Evolutionary conservation across 2,113 vertebrate genomes (phyloP).

Genomic region (Drymodes brunneopygia): DNA sequence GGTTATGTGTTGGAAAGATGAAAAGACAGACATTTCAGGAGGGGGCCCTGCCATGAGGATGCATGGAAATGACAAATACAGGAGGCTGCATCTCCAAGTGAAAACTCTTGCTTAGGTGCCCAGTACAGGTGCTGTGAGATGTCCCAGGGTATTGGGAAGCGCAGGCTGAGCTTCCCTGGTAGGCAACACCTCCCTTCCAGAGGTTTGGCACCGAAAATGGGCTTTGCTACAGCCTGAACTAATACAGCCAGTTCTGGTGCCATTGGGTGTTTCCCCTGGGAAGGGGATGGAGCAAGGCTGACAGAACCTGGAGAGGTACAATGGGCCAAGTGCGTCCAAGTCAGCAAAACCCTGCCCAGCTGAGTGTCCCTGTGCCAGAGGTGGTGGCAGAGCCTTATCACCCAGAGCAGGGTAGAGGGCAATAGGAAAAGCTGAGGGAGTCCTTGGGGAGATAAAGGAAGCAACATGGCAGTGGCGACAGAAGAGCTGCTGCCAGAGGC

Average conservation of each 20-base stretch:
- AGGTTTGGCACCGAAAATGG: fast-evolving
- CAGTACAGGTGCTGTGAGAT: fast-evolving
- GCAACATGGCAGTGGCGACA: fast-evolving
- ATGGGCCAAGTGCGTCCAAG: not conserved
- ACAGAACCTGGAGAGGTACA: fast-evolving
- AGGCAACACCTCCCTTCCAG: fast-evolving
- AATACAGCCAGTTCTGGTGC: not conserved
- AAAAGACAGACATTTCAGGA: not conserved
- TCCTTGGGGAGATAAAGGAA: not conserved
- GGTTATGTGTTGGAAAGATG: not conserved
- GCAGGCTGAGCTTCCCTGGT: not conserved
- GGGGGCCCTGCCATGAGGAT: not conserved
- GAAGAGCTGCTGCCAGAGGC: not conserved
- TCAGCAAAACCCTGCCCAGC: not conserved
- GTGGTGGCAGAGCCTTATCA: not conserved
- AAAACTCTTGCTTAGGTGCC: not conserved
- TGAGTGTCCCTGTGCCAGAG: fast-evolving
- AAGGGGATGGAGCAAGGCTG: not conserved
- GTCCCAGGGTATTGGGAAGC: not conserved
- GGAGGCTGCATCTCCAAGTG: not conserved
- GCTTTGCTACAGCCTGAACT: not conserved
- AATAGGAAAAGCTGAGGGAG: not conserved
- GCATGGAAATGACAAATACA: not conserved
- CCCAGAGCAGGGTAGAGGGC: not conserved
- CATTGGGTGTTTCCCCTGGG: not conserved